A percentile compares a stretch with the other conserved stretches of the same genome.
phyloP scores from a whole-genome alignment of 1,140 invertebrate genomes.

The Pissodes strobi region DNA sequence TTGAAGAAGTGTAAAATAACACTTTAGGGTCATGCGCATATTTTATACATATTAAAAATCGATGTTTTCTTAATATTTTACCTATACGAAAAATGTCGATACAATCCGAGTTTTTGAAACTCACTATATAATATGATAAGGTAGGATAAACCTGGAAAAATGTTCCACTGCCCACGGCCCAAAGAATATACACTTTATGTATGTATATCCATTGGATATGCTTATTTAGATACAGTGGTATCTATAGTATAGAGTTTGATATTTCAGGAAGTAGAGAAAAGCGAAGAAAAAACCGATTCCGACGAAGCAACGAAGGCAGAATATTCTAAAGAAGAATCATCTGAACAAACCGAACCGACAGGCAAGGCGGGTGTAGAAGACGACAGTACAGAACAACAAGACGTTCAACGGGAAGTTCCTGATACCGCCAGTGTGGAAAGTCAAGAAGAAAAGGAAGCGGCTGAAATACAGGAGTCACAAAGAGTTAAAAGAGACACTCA shows the following conservation, averaged over 20 bases:
- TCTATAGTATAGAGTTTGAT: not conserved
- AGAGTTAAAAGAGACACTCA: conserved; percentile 19
- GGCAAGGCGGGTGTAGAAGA: conserved; percentile 12
- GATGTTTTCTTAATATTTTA: too few relatives aligned
- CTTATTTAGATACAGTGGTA: not conserved
- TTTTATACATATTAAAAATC: too few relatives aligned
- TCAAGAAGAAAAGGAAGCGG: conserved; percentile 7
- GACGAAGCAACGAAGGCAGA: conserved; percentile 29
- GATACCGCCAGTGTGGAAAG: conserved; percentile 22
- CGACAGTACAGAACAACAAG: conserved; percentile 20
- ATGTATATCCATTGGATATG: too few relatives aligned
- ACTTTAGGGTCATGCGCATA: too few relatives aligned
- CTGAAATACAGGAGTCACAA: conserved; percentile 21
- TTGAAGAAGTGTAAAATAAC: too few relatives aligned
- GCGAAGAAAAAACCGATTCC: conserved; percentile 31
- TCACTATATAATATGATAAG: too few relatives aligned
- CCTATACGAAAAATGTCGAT: too few relatives aligned
- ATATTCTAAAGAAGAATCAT: conserved; percentile 28
- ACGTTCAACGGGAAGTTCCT: conserved; percentile 23
- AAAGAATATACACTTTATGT: not conserved
- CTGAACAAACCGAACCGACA: conserved; percentile 16
- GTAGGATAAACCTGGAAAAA: too few relatives aligned
- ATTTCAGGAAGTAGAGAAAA: conserved; percentile 22
- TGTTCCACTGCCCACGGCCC: not conserved
- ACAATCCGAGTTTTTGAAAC: too few relatives aligned